Conservation (phyloP, 2,888 invertebrate genomes). For the Limnephilus marmoratus region DNA sequence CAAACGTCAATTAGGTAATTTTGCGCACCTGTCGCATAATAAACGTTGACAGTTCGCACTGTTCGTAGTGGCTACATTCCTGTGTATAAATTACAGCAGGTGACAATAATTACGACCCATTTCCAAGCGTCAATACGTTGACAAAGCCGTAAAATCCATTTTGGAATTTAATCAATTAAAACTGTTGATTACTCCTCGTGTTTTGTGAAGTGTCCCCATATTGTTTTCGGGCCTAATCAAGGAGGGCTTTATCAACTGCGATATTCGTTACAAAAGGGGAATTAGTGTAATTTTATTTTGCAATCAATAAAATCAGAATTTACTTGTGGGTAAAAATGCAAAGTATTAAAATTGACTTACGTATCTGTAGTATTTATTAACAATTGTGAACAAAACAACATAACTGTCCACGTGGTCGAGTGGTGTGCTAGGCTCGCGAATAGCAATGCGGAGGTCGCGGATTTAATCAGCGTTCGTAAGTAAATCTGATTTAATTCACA, state of each 20-base stretch:
- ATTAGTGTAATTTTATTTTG: neutral
- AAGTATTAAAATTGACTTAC: too few relatives aligned
- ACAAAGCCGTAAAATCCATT: conserved; percentile 25
- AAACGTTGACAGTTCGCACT: neutral
- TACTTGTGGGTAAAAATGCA: too few relatives aligned
- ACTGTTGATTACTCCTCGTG: neutral
- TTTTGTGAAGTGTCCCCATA: neutral
- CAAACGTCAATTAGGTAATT: neutral
- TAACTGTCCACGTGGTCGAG: too few relatives aligned
- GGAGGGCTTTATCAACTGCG: neutral
- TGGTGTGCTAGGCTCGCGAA: too few relatives aligned
- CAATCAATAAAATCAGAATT: too few relatives aligned
- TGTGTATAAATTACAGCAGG: neutral
- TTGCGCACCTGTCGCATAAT: neutral
- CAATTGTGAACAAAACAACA: too few relatives aligned
- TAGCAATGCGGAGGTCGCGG: too few relatives aligned
- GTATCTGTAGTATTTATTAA: too few relatives aligned
- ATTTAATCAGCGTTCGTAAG: too few relatives aligned
- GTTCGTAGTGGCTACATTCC: neutral
- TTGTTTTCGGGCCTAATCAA: neutral
- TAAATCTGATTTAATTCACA: too few relatives aligned
- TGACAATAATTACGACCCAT: neutral
- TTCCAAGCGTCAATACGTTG: neutral
- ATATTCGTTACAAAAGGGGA: neutral
- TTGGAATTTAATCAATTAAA: conserved; percentile 26